phyloP scores from a whole-genome alignment of 2,888 invertebrate genomes.

The Andricus quercusramuli region DNA sequence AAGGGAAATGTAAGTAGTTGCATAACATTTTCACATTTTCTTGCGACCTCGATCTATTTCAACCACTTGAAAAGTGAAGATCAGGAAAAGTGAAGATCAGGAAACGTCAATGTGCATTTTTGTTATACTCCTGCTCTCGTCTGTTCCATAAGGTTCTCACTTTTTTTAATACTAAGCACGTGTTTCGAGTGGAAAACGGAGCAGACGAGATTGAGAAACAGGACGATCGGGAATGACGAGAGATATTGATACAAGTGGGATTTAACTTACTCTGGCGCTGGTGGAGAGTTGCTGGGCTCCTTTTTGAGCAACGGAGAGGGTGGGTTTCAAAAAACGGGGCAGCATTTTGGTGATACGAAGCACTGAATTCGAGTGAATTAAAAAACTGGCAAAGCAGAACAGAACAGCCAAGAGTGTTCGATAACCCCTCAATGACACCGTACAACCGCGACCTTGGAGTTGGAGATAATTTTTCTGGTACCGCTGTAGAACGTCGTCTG shows the following conservation, averaged over 20 bases:
- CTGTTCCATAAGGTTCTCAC: neutral
- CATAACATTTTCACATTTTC: conserved; percentile 31
- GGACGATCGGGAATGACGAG: neutral
- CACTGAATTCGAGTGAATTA: neutral
- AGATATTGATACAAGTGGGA: neutral
- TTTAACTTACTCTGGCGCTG: conserved; percentile 67
- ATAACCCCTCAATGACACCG: conserved; percentile 38
- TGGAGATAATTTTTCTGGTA: conserved; percentile 13
- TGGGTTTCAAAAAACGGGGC: conserved; percentile 71
- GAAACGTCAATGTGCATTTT: neutral
- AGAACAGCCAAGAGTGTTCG: neutral
- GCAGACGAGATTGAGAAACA: conserved; percentile 10
- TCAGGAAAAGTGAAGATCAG: neutral
- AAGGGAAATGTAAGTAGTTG: conserved; percentile 2
- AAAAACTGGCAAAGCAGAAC: neutral
- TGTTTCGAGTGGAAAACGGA: conserved; percentile 13
- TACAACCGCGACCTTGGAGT: conserved; percentile 15
- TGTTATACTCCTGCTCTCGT: neutral
- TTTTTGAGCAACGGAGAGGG: conserved; percentile 65
- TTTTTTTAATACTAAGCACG: conserved; percentile 2
- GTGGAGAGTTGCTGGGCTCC: conserved; percentile 73
- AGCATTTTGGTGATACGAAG: conserved; percentile 65
- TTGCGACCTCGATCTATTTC: conserved; percentile 1
- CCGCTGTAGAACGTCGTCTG: neutral
- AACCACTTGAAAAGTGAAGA: neutral